Conservation (phyloP, 2,113 vertebrate species). For the Poecilia latipinna region DNA sequence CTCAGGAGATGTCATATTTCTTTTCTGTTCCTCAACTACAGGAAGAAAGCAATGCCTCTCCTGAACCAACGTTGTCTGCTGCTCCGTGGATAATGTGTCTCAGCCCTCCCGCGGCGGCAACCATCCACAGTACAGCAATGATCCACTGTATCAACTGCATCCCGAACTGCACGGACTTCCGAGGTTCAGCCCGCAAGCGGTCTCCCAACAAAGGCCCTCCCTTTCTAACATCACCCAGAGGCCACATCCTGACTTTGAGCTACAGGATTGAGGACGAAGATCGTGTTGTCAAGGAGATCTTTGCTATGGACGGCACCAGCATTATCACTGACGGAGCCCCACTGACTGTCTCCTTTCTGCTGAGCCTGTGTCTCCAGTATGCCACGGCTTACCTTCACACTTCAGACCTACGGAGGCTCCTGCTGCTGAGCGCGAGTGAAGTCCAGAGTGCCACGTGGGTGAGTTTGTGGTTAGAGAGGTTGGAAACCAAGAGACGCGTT, state of each 20-base stretch:
- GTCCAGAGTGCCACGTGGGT: conserved; percentile 80
- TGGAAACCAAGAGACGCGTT: not conserved
- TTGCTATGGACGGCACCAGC: conserved; percentile 38
- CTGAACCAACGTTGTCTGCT: conserved; percentile 5
- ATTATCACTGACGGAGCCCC: conserved; percentile 38
- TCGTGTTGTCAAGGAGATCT: conserved; percentile 68
- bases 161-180: conserved; percentile 16
- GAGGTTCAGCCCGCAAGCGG: not conserved
- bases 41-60: conserved; percentile 26
- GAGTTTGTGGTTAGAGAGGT: conserved; percentile 35
- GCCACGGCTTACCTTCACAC: conserved; percentile 65
- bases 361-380: conserved; percentile 77
- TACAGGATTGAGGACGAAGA: conserved; percentile 63
- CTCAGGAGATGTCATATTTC: not conserved
- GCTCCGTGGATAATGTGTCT: conserved; percentile 31
- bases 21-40: conserved; percentile 33
- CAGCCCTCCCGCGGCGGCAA: not conserved
- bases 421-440: conserved; percentile 75
- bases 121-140: not conserved
- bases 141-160: conserved; percentile 57
- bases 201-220: conserved; percentile 1
- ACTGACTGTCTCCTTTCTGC: conserved; percentile 69
- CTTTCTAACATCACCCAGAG: conserved; percentile 50
- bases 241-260: conserved; percentile 56
- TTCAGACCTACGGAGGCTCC: conserved; percentile 75